Conservation (phyloP, 2,888 invertebrate genomes). For the Lamellibrachia columna region DNA sequence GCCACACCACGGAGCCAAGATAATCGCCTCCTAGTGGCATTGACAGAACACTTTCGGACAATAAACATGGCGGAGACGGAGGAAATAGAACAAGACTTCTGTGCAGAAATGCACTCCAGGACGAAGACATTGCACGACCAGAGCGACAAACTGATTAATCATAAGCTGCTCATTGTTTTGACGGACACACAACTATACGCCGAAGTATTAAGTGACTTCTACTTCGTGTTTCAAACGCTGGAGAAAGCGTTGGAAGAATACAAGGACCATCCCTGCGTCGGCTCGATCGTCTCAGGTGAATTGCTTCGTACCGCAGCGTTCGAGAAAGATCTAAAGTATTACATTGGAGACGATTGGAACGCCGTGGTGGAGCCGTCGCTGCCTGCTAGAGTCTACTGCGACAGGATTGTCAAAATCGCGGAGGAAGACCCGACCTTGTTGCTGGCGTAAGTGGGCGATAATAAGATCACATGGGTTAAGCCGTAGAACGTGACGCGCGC, state of each 20-base stretch:
- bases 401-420: conserved; percentile 34
- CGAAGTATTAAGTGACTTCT: conserved; percentile 43
- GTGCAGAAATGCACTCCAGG: conserved; percentile 35
- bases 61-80: conserved; percentile 5
- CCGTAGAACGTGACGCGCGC: neutral
- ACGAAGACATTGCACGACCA: conserved; percentile 40
- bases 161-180: conserved; percentile 40
- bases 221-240: conserved; percentile 43
- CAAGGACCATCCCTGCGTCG: conserved; percentile 31
- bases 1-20: too few relatives aligned
- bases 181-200: conserved; percentile 39
- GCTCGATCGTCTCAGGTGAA: neutral
- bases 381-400: conserved; percentile 40
- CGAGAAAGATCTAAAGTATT: conserved; percentile 43
- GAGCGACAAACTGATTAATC: conserved; percentile 41
- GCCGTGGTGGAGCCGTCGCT: conserved; percentile 33
- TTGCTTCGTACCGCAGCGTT: conserved; percentile 32
- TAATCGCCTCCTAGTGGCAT: neutral
- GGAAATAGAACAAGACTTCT: conserved; percentile 31
- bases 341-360: conserved; percentile 43
- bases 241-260: conserved; percentile 39
- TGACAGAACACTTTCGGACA: neutral
- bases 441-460: conserved; percentile 35
- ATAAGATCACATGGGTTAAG: neutral
- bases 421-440: conserved; percentile 37